Evolutionary conservation across 2,797 vertebrate genomes (phyloP).

Genomic region (Sandelia bainsii): DNA sequence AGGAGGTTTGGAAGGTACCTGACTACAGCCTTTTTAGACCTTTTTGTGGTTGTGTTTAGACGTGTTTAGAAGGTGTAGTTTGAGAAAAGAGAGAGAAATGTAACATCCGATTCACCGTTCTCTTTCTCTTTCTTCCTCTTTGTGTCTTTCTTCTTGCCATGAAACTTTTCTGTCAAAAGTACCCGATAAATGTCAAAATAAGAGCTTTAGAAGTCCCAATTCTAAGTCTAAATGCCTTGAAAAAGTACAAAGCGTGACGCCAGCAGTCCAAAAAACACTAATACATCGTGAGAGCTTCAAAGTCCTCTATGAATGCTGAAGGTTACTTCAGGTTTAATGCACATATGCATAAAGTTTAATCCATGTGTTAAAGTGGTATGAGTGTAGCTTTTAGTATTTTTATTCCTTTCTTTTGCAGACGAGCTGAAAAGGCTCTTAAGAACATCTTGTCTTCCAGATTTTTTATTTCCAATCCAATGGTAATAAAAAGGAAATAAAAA

Average conservation of each 20-base stretch:
- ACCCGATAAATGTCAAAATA: not conserved
- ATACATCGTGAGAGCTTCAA: not conserved
- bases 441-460: not conserved
- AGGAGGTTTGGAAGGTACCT: too few species aligned
- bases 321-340: not conserved
- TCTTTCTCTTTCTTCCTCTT: not conserved
- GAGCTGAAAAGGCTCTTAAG: not conserved
- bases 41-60: too few species aligned
- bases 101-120: too few species aligned
- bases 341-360: not conserved
- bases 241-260: slow-evolving; percentile 9
- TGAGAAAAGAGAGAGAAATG: too few species aligned
- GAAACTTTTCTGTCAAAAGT: not conserved
- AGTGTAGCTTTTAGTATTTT: not conserved
- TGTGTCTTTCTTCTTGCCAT: not conserved
- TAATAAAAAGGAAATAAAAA: not conserved
- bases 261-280: slow-evolving; percentile 6
- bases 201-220: not conserved
- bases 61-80: too few species aligned
- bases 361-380: not conserved
- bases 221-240: not conserved
- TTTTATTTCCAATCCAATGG: not conserved
- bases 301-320: not conserved
- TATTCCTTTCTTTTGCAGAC: not conserved
- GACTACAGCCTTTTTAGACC: too few species aligned